A percentile compares a stretch with the other conserved stretches of the same genome.
These are phyloP conservation scores for Zaprionus vittiger DNA, from an alignment of 1,140 invertebrate genomes.

Conservation along the genomic window DNA sequence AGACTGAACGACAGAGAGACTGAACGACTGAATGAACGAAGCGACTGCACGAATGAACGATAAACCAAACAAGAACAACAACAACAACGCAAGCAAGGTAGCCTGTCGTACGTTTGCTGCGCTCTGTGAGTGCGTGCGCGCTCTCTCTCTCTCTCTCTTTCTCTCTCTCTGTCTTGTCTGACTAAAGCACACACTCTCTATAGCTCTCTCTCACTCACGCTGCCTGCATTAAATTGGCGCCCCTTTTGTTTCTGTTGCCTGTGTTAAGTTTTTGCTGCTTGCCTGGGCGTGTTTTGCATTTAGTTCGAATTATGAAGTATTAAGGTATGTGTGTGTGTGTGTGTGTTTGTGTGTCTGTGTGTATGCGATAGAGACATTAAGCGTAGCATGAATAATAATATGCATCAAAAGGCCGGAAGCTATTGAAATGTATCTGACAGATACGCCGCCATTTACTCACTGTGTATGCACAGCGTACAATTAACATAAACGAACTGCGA, in stretches of 20 bases:
- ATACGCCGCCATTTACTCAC: conserved; percentile 2
- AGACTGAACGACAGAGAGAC: conserved; percentile 13
- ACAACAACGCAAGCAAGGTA: background rate
- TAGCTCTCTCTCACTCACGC: background rate
- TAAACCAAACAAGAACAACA: conserved; percentile 27
- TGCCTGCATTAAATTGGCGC: conserved; percentile 21
- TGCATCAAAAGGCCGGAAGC: conserved; percentile 12
- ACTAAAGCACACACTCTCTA: background rate
- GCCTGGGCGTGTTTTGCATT: conserved; percentile 54
- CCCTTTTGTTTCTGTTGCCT: conserved; percentile 14
- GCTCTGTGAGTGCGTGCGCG: conserved; percentile 15
- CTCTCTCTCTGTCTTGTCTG: background rate
- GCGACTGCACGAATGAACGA: conserved; percentile 15
- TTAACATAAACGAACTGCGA: conserved; percentile 34
- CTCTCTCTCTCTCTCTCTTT: background rate
- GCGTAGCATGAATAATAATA: conserved; percentile 9
- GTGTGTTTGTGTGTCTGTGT: conserved; percentile 5
- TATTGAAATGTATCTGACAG: conserved; percentile 34
- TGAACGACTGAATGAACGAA: conserved; percentile 29
- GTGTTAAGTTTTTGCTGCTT: conserved; percentile 28
- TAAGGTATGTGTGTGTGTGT: conserved; percentile 13
- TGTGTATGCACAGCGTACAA: conserved; percentile 5
- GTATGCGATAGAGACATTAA: conserved; percentile 39
- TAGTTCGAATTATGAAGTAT: conserved; percentile 51
- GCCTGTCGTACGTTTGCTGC: conserved; percentile 13